A percentile compares a stretch with the other conserved stretches of the same genome.
These are phyloP conservation scores for Micromussa lordhowensis DNA, from an alignment of 92 coral and sea anemone genomes.

Conservation along the genomic window DNA sequence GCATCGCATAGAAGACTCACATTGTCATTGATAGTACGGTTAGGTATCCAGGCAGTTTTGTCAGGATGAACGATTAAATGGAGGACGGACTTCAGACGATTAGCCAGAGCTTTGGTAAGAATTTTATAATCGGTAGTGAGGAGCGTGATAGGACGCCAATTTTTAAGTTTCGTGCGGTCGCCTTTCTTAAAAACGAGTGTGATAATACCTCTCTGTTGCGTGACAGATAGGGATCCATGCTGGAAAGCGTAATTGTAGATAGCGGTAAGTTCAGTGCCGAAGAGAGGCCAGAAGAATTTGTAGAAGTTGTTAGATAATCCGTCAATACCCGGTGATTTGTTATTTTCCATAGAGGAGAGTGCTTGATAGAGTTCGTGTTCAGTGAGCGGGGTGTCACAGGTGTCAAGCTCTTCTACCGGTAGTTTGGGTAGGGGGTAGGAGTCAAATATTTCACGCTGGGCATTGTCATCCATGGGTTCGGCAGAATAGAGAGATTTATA, in stretches of 20 bases:
- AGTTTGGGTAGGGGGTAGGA: too few species aligned
- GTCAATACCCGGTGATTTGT: slow-evolving; percentile 1
- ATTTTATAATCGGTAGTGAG: neutral
- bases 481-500: slow-evolving; percentile 37
- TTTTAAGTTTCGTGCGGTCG: neutral
- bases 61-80: neutral
- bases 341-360: neutral
- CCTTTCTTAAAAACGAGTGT: slow-evolving; percentile 14
- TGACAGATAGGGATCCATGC: neutral
- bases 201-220: slow-evolving; percentile 12
- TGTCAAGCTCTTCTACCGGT: neutral
- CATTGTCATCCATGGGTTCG: neutral
- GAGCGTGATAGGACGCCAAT: slow-evolving; percentile 23
- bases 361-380: neutral
- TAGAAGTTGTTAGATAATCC: slow-evolving; percentile 18
- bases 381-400: neutral
- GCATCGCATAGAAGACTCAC: neutral
- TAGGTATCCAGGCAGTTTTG: neutral
- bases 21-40: neutral
- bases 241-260: slow-evolving; percentile 17
- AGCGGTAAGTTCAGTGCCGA: neutral
- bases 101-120: neutral
- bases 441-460: too few species aligned
- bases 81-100: neutral
- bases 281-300: slow-evolving; percentile 3